Conservation (phyloP, 2,113 vertebrate genomes). For the Edolisoma coerulescens region DNA sequence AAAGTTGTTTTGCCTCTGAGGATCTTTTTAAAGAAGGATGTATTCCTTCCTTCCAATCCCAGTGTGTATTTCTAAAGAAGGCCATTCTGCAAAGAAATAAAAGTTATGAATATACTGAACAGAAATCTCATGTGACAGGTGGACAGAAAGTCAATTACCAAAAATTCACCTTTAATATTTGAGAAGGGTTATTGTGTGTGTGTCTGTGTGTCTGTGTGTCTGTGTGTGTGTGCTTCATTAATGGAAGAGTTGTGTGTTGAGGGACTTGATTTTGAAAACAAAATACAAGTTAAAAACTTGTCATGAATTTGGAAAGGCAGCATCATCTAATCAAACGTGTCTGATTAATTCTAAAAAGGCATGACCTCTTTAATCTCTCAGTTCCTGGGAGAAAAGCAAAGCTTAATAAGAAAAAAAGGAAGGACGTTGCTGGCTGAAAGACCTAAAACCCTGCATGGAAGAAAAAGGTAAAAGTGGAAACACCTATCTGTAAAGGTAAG, state of each 20-base stretch:
- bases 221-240: not conserved
- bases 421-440: not conserved
- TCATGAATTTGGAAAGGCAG: not conserved
- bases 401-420: not conserved
- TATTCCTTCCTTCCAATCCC: not conserved
- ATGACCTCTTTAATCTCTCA: not conserved
- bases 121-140: not conserved
- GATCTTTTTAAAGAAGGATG: not conserved
- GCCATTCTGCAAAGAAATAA: not conserved
- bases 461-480: not conserved
- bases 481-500: not conserved
- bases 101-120: not conserved
- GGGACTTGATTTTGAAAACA: not conserved
- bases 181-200: not conserved
- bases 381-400: not conserved
- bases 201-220: not conserved
- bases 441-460: not conserved
- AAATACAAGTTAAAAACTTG: not conserved
- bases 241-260: not conserved
- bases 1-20: not conserved
- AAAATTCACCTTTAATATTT: not conserved
- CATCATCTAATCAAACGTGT: not conserved
- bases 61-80: not conserved
- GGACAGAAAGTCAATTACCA: not conserved
- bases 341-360: not conserved